Conservation (phyloP, 35 echinoderm and acorn worm genomes). For the Apostichopus parvimensis region DNA sequence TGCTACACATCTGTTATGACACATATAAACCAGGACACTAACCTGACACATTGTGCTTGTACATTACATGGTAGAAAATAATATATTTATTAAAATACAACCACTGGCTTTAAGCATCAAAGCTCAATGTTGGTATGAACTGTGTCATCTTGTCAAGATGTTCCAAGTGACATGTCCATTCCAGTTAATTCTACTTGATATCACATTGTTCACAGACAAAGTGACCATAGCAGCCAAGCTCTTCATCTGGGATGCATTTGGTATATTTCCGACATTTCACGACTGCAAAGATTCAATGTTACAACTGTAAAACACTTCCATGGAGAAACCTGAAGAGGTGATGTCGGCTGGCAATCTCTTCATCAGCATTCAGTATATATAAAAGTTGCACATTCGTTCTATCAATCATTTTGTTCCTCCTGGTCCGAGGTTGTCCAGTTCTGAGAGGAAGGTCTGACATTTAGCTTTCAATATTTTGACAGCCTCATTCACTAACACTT, state of each 20-base stretch:
- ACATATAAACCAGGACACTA: too few species aligned
- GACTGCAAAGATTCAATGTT: neutral
- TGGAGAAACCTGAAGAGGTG: neutral
- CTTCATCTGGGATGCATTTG: neutral
- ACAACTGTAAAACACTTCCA: neutral
- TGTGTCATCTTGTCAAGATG: too few species aligned
- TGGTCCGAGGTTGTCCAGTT: constrained; percentile 64
- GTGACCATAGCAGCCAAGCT: neutral
- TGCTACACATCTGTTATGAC: too few species aligned
- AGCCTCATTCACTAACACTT: constrained; percentile 77
- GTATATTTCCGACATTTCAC: neutral
- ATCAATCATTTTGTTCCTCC: constrained; percentile 25
- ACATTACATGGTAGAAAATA: too few species aligned
- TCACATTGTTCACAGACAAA: neutral
- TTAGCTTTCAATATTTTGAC: constrained; percentile 85
- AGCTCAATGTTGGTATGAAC: too few species aligned
- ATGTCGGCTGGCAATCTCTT: neutral
- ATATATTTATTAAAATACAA: too few species aligned
- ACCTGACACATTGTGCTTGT: too few species aligned
- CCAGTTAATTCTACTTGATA: too few species aligned
- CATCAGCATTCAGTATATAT: neutral
- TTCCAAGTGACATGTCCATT: too few species aligned
- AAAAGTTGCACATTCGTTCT: too few species aligned
- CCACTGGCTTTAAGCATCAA: too few species aligned
- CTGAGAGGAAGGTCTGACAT: constrained; percentile 74